These are phyloP conservation scores for Chamaetylas fuelleborni DNA, from an alignment of 2,113 vertebrate species.

Conservation along the genomic window DNA sequence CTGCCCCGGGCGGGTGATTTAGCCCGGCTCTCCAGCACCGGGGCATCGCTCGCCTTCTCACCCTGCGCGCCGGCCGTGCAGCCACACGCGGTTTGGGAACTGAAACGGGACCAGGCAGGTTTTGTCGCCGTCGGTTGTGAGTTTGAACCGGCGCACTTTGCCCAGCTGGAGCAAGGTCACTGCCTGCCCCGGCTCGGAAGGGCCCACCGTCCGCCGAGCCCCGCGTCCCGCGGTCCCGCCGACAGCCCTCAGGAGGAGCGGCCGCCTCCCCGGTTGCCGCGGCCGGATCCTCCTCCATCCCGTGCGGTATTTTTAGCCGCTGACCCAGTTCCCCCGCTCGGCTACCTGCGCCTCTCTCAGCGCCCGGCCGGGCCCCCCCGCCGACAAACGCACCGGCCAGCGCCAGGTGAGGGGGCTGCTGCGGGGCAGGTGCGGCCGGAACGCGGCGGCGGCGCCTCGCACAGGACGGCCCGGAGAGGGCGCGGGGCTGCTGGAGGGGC, in stretches of 20 bases:
- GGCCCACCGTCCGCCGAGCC: background rate
- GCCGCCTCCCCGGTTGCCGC: background rate
- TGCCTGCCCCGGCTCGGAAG: background rate
- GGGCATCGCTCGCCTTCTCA: background rate
- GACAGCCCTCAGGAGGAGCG: background rate
- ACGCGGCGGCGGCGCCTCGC: background rate
- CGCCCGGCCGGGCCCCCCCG: background rate
- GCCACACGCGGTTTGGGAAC: background rate
- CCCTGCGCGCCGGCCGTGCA: background rate
- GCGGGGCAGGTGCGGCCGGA: slow-evolving; percentile 2
- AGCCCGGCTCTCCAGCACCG: background rate
- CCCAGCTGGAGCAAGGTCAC: background rate
- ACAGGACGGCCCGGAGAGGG: background rate
- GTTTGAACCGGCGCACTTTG: background rate
- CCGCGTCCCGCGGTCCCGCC: background rate
- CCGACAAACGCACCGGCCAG: background rate
- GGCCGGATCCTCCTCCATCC: background rate
- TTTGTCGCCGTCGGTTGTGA: background rate
- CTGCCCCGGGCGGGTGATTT: background rate
- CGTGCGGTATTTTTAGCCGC: background rate
- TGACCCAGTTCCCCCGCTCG: too few species aligned
- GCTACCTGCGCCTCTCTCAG: too few species aligned
- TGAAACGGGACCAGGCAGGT: background rate
- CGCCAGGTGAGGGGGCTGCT: background rate
- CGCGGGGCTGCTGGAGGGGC: too few species aligned